phyloP scores from a whole-genome alignment of 2,888 invertebrate genomes.

The Gisinianus flammeolus region DNA sequence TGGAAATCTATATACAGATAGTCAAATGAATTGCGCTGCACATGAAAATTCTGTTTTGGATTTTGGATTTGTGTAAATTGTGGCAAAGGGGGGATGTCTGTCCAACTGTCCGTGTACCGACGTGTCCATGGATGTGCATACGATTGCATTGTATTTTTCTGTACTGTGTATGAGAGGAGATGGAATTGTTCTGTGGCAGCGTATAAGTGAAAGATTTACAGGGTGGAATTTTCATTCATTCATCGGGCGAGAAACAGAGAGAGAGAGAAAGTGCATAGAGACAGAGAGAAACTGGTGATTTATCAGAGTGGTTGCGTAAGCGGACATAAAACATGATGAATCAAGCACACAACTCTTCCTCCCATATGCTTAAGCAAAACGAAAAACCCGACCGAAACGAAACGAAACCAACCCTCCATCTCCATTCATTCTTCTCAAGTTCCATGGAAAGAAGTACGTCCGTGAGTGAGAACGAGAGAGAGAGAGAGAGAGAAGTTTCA shows the following conservation, averaged over 20 bases:
- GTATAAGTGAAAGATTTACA: conserved; percentile 28
- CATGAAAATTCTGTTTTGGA: no score
- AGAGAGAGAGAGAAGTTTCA: not conserved
- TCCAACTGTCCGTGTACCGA: no score
- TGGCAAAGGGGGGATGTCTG: no score
- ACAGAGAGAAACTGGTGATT: conserved; percentile 15
- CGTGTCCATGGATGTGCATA: no score
- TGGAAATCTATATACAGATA: no score
- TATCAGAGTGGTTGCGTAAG: conserved; percentile 28
- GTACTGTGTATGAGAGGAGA: no score
- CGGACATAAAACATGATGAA: conserved; percentile 41
- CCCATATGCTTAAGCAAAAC: conserved; percentile 14
- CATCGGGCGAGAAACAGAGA: not conserved
- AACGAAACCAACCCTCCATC: conserved; percentile 9
- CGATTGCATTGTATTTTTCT: no score
- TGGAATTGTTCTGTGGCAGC: not conserved
- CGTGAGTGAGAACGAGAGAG: not conserved
- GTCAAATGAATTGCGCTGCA: no score
- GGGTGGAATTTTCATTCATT: not conserved
- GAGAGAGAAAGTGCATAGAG: no score
- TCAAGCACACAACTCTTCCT: not conserved
- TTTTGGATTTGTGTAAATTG: no score
- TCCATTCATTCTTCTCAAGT: not conserved
- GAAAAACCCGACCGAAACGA: conserved; percentile 2
- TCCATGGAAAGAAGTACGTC: no score